Conservation (phyloP, 2,113 vertebrate species). For the Condylura cristata region DNA sequence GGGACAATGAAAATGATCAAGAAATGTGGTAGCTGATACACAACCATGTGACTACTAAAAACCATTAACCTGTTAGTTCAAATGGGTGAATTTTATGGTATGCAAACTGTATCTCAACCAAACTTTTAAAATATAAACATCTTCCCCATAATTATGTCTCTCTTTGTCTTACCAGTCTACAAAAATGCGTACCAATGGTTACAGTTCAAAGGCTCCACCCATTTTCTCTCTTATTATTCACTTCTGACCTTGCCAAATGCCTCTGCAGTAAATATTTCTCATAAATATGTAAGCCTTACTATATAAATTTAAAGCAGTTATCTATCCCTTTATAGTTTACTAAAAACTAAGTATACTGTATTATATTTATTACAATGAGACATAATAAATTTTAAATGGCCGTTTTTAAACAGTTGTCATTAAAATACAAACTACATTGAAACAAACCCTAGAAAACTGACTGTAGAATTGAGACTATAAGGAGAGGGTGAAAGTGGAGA, state of each 20-base stretch:
- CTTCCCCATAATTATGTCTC: not conserved
- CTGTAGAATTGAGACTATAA: too few species aligned
- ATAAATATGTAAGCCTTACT: not conserved
- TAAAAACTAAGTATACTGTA: not conserved
- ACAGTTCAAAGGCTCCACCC: not conserved
- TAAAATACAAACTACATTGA: not conserved
- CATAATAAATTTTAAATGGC: not conserved
- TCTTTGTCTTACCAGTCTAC: not conserved
- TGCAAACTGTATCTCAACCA: too few species aligned
- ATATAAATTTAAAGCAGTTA: not conserved
- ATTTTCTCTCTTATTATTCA: slow-evolving; percentile 23
- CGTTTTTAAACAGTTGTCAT: slow-evolving; percentile 23
- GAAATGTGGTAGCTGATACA: too few species aligned
- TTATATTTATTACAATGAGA: slow-evolving; percentile 58
- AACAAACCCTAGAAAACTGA: too few species aligned
- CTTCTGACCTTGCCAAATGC: not conserved
- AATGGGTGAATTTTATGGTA: too few species aligned
- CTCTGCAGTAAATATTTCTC: not conserved
- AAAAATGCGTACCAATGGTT: not conserved
- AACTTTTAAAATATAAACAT: not conserved
- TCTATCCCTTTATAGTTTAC: not conserved
- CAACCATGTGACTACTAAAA: too few species aligned
- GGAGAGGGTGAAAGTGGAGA: too few species aligned
- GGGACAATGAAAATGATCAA: too few species aligned
- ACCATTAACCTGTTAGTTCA: too few species aligned